Percentiles rank a stretch among this genome's conserved stretches.
Conservation (phyloP, 2,113 vertebrate genomes). For the Lasiurus cinereus region DNA sequence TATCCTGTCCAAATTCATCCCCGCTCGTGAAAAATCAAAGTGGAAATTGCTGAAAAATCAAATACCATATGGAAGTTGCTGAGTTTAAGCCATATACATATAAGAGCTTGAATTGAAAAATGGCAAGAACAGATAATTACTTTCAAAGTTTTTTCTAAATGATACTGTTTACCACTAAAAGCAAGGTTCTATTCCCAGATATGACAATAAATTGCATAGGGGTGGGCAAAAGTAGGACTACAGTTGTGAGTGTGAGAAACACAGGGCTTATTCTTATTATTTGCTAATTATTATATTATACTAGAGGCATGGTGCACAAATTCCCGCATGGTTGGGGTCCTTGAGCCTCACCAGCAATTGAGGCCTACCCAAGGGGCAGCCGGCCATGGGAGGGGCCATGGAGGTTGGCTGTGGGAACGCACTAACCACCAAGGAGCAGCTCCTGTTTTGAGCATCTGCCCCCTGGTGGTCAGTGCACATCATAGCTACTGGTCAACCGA, state of each 20-base stretch:
- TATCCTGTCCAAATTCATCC: background rate
- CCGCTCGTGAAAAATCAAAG: background rate
- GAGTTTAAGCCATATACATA: background rate
- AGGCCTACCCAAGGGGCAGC: too few species aligned
- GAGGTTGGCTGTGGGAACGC: too few species aligned
- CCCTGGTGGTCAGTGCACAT: too few species aligned
- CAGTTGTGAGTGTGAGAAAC: background rate
- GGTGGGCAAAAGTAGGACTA: background rate
- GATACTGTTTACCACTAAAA: background rate
- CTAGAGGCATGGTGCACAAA: too few species aligned
- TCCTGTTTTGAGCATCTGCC: too few species aligned
- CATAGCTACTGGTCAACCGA: too few species aligned
- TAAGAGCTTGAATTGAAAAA: background rate
- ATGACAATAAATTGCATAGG: background rate
- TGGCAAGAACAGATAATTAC: background rate
- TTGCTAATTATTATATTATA: background rate
- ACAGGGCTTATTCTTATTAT: background rate
- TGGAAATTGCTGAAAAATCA: background rate
- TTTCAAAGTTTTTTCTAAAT: conserved; percentile 32
- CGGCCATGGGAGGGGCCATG: too few species aligned
- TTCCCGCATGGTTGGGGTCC: too few species aligned
- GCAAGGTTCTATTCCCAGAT: background rate
- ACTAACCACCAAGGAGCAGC: too few species aligned
- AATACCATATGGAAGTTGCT: background rate
- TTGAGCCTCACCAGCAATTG: too few species aligned